phyloP scores from a whole-genome alignment of 2,113 vertebrate species.

The Sterrhoptilus dennistouni region DNA sequence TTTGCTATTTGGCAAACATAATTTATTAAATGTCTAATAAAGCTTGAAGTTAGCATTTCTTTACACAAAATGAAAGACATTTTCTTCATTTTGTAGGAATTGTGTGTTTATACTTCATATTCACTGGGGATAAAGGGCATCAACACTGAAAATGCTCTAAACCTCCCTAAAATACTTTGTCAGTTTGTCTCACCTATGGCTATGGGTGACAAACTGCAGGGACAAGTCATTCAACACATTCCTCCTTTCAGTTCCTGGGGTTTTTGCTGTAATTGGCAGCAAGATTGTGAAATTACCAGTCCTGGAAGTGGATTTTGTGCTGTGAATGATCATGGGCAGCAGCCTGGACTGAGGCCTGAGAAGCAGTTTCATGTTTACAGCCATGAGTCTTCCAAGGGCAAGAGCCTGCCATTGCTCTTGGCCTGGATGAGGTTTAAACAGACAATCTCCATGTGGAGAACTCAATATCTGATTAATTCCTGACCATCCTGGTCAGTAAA shows the following conservation, averaged over 20 bases:
- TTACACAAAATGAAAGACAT: background rate
- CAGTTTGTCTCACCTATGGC: background rate
- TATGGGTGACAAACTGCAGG: background rate
- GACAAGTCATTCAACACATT: background rate
- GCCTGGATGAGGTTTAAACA: conserved; percentile 16
- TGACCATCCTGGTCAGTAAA: background rate
- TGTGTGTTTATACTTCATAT: background rate
- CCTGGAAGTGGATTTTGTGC: background rate
- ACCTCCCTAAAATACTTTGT: background rate
- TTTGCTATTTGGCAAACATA: conserved; percentile 13
- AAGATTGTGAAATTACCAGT: background rate
- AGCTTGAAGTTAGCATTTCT: background rate
- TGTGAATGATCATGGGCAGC: background rate
- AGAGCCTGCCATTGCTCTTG: background rate
- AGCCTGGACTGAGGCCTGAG: background rate
- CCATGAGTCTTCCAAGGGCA: background rate
- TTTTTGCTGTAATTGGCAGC: background rate
- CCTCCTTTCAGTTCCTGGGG: background rate
- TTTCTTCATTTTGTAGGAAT: background rate
- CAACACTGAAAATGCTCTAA: background rate
- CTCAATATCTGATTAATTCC: conserved; percentile 28
- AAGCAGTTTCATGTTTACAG: background rate
- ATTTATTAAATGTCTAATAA: background rate
- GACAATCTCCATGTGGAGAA: background rate
- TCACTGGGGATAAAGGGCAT: background rate